phyloP scores from a whole-genome alignment of 2,113 vertebrate genomes.

The Ondatra zibethicus region DNA sequence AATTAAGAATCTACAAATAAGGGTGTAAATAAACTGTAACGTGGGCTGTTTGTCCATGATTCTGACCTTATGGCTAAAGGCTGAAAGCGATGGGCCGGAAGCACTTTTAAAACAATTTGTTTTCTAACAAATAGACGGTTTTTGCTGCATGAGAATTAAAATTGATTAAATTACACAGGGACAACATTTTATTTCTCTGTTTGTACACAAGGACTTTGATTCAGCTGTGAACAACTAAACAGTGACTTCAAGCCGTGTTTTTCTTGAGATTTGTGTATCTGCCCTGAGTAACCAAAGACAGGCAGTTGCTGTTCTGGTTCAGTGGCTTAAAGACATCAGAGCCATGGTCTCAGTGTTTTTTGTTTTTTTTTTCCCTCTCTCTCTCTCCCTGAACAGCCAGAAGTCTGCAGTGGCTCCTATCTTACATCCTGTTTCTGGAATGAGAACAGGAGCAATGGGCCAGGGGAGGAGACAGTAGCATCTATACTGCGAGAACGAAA shows the following conservation, averaged over 20 bases:
- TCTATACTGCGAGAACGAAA: background rate
- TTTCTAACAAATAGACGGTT: constrained; percentile 28
- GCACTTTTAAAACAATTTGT: constrained; percentile 8
- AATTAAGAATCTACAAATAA: constrained; percentile 6
- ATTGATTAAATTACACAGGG: background rate
- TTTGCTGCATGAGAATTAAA: constrained; percentile 29
- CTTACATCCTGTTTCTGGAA: background rate
- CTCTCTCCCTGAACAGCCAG: background rate
- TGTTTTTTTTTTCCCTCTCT: background rate
- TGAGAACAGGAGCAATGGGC: background rate
- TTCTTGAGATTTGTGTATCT: background rate
- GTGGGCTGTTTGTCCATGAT: background rate
- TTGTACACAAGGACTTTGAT: background rate
- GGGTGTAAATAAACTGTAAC: constrained; percentile 3
- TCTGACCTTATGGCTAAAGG: constrained; percentile 31
- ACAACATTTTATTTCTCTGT: background rate
- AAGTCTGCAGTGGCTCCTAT: background rate
- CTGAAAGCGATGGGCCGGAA: background rate
- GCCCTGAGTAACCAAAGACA: background rate
- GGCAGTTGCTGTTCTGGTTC: background rate
- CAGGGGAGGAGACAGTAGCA: background rate
- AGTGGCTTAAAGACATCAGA: background rate
- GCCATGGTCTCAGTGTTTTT: background rate
- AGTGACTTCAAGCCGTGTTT: background rate
- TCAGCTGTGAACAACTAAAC: constrained; percentile 9